Percentiles rank a stretch among this genome's conserved stretches.
Conservation (phyloP, 2,888 invertebrate genomes). For the Emmelina monodactyla region DNA sequence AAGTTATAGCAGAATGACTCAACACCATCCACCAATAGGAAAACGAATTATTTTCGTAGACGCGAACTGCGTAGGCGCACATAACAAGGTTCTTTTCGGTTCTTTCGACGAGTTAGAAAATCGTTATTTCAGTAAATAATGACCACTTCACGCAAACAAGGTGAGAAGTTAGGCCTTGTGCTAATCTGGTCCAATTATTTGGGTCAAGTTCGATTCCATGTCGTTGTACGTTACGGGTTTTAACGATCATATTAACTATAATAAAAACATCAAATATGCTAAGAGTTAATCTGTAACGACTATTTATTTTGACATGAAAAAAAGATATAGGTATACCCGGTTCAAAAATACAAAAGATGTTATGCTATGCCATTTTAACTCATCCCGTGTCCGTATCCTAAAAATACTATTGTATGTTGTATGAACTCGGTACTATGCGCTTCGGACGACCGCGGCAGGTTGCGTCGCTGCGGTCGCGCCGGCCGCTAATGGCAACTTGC, state of each 20-base stretch:
- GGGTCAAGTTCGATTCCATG: conserved; percentile 24
- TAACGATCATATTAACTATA: neutral
- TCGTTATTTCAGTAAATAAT: conserved; percentile 26
- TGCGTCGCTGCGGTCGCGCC: conserved; percentile 20
- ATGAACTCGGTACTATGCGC: too few relatives aligned
- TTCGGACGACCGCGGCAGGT: conserved; percentile 6
- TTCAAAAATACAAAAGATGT: too few relatives aligned
- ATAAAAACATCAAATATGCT: too few relatives aligned
- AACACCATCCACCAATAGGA: conserved; percentile 32
- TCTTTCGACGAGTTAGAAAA: too few relatives aligned
- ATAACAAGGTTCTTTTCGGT: conserved; percentile 54
- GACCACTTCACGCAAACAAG: neutral
- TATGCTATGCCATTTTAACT: too few relatives aligned
- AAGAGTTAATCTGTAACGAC: too few relatives aligned
- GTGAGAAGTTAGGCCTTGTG: neutral
- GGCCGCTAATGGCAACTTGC: conserved; percentile 47
- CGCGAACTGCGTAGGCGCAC: conserved; percentile 41
- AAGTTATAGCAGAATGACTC: conserved; percentile 47
- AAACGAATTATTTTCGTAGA: conserved; percentile 37
- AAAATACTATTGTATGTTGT: too few relatives aligned
- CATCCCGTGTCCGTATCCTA: too few relatives aligned
- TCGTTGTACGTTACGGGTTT: neutral
- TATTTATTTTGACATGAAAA: too few relatives aligned
- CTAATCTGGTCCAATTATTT: conserved; percentile 15
- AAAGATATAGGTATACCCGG: too few relatives aligned